Base-by-base conservation (phyloP, 1,140 invertebrate species). In the Adelges cooleyi region DNA sequence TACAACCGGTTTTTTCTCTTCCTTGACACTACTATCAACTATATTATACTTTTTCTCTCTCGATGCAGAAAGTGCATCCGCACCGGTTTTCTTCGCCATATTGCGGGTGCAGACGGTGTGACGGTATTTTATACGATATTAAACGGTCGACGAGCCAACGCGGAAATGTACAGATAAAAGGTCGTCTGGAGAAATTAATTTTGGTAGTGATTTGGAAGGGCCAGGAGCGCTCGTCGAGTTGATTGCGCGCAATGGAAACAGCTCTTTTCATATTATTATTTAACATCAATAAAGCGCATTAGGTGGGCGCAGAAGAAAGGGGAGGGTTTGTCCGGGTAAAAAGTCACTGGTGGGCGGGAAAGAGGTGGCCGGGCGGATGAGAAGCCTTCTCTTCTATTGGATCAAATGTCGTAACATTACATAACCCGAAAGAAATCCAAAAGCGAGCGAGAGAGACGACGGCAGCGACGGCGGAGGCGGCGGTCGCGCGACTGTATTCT, bases 251-350 rank as follows among this genome's bases (percentile, higher is more conserved):
- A 29, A 40, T 42, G 56, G 56, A 62, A 44, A 62, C 56, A 3
- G 42, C 42, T 62, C 56, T 62, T 62, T 20, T 44, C 8, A 62
- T 36, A 36, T 27, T 62, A 62, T n/a, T n/a, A n/a, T n/a, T n/a
- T n/a, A 62, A 62, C 56, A 62, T 62, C 56, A 48, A 62, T 62
- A 62, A 62, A 62, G 56, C 56, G 56, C 56, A 59, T 62, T 62
- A 62, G 40, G 40, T 46, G 56, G n/a, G 46, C 42, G 42, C 44
- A 25, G 42, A 48, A 23, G 56, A 17, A 40, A 62, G n/a, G 11
- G 25, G n/a, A 6, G 25, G 56, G 27, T 62, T 62, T 62, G 46
- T 62, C 56, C 56, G 56, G 56, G 56, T 44, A 59, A 62, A 44
- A 62, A 62, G 56, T 62, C 42, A 38, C 44, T 25, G 33, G 56